A percentile compares a stretch with the other conserved stretches of the same genome.
These are phyloP conservation scores for Shinisaurus crocodilurus DNA, from an alignment of 2,113 vertebrate species.

Conservation along the genomic window DNA sequence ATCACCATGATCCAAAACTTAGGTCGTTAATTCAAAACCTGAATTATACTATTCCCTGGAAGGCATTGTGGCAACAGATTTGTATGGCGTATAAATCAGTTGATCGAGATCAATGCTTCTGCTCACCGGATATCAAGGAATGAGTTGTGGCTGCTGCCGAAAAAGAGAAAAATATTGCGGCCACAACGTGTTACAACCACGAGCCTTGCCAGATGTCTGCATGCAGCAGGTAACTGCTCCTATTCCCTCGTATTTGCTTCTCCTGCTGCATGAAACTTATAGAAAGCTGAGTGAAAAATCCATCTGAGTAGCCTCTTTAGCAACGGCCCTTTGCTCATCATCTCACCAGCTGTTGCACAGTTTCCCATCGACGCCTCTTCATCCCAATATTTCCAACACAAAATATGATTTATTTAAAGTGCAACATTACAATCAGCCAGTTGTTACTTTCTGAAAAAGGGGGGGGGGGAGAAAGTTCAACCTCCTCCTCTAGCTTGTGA, in stretches of 20 bases:
- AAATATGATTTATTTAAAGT: neutral
- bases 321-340: constrained; percentile 9
- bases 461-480: too few species aligned
- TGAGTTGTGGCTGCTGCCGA: constrained; percentile 27
- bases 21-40: neutral
- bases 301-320: constrained; percentile 35
- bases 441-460: constrained; percentile 13
- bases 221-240: constrained; percentile 70
- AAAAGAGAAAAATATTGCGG: constrained; percentile 38
- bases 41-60: constrained; percentile 26
- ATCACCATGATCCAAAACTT: neutral
- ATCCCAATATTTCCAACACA: constrained; percentile 13
- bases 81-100: constrained; percentile 35
- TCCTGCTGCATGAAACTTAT: constrained; percentile 69
- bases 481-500: neutral
- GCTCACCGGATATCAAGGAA: constrained; percentile 9
- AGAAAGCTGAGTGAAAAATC: constrained; percentile 45
- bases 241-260: constrained; percentile 68
- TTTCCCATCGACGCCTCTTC: constrained; percentile 3
- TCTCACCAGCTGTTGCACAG: neutral
- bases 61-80: constrained; percentile 33
- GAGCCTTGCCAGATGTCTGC: constrained; percentile 64
- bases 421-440: neutral
- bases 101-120: constrained; percentile 37
- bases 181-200: constrained; percentile 59